These are phyloP conservation scores for Drosophila testacea DNA, from an alignment of 2,888 invertebrate species.

Conservation along the genomic window DNA sequence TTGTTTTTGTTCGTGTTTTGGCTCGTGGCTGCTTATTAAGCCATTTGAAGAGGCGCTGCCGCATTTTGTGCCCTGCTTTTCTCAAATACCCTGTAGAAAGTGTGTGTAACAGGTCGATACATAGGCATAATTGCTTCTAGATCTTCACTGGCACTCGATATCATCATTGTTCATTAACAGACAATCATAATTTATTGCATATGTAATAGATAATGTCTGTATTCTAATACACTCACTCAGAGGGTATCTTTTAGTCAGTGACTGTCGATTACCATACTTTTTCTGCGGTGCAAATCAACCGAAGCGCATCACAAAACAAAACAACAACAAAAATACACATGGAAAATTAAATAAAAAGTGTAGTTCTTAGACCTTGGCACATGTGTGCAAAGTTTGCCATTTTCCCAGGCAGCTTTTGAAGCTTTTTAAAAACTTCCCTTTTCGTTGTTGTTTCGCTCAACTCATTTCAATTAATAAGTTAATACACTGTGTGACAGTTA, in stretches of 20 bases:
- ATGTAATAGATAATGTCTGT: too few species aligned
- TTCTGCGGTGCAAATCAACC: conserved; percentile 42
- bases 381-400: conserved; percentile 36
- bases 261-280: not conserved
- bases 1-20: conserved; percentile 34
- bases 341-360: conserved; percentile 47
- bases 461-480: not conserved
- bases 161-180: too few species aligned
- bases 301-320: conserved; percentile 15
- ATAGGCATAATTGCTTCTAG: too few species aligned
- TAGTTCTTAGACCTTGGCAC: conserved; percentile 36
- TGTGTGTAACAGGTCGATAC: not conserved
- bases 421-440: not conserved
- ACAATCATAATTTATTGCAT: too few species aligned
- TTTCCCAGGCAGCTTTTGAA: conserved; percentile 51
- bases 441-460: not conserved
- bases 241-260: not conserved
- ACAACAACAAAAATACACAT: not conserved
- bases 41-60: conserved; percentile 65
- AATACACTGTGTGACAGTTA: not conserved
- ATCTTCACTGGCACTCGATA: too few species aligned
- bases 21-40: conserved; percentile 64
- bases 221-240: too few species aligned
- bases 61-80: conserved; percentile 33
- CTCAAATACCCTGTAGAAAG: conserved; percentile 12